Conservation (phyloP, 2,888 invertebrate genomes). For the Gerosis bhagava region DNA sequence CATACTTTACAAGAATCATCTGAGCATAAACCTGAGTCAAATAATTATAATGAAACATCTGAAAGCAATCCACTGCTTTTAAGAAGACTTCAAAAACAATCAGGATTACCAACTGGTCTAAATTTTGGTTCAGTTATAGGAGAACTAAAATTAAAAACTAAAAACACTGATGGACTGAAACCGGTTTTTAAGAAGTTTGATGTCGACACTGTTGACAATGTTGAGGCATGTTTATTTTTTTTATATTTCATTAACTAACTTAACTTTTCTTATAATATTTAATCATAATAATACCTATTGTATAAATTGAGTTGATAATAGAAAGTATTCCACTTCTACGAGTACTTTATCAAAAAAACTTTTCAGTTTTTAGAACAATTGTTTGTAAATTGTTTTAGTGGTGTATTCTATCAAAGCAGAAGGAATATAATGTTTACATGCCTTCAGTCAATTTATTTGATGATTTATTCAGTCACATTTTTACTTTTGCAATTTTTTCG, state of each 20-base stretch:
- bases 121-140: slow-evolving; percentile 75
- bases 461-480: too few species aligned
- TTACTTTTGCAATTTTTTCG: slow-evolving; percentile 74
- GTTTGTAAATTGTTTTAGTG: too few species aligned
- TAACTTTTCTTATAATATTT: neutral
- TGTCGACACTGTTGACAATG: slow-evolving; percentile 50
- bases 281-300: neutral
- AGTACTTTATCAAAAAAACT: too few species aligned
- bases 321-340: too few species aligned
- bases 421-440: too few species aligned
- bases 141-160: slow-evolving; percentile 69
- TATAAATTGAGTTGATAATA: too few species aligned
- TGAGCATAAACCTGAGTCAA: slow-evolving; percentile 19
- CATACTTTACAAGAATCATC: slow-evolving; percentile 15
- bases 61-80: slow-evolving; percentile 51
- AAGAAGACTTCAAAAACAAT: slow-evolving; percentile 60
- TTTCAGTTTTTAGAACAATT: too few species aligned
- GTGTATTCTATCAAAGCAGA: too few species aligned
- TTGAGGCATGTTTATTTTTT: slow-evolving; percentile 54
- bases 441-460: too few species aligned
- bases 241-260: too few species aligned
- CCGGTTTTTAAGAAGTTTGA: slow-evolving; percentile 75
- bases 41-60: slow-evolving; percentile 5
- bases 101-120: slow-evolving; percentile 58
- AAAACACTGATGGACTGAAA: slow-evolving; percentile 61